These are phyloP conservation scores for Phorcus lineatus DNA, from an alignment of 2,888 invertebrate genomes.

Conservation along the genomic window DNA sequence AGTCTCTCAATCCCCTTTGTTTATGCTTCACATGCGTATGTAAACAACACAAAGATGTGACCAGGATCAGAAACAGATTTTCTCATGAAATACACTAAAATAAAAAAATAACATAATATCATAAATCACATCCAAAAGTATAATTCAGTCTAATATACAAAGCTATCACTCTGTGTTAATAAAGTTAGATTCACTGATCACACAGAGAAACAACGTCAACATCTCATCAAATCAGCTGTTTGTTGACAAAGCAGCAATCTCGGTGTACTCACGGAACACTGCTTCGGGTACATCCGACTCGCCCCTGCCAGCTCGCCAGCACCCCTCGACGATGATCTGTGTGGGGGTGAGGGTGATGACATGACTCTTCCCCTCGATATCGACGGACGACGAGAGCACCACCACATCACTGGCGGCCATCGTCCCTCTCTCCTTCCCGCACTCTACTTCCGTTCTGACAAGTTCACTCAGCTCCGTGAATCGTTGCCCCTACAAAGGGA, in stretches of 20 bases:
- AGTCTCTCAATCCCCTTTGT: too few relatives aligned
- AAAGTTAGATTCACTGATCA: too few relatives aligned
- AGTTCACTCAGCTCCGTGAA: not conserved
- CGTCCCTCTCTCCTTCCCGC: not conserved
- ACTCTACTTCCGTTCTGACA: not conserved
- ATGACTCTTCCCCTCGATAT: slow-evolving; percentile 54
- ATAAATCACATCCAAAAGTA: too few relatives aligned
- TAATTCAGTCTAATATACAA: too few relatives aligned
- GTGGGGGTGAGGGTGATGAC: slow-evolving; percentile 53
- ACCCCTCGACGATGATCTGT: slow-evolving; percentile 50
- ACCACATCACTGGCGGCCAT: slow-evolving; percentile 47
- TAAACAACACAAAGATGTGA: too few relatives aligned
- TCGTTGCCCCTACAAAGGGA: not conserved
- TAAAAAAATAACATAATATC: too few relatives aligned
- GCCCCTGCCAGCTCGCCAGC: slow-evolving; percentile 38
- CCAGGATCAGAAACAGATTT: too few relatives aligned
- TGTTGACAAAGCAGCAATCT: not conserved
- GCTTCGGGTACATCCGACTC: slow-evolving; percentile 49
- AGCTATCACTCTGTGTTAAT: too few relatives aligned
- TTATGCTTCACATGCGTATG: too few relatives aligned
- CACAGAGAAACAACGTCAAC: too few relatives aligned
- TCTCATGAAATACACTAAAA: too few relatives aligned
- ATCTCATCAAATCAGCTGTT: not conserved
- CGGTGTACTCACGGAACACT: slow-evolving; percentile 48
- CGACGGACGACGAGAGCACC: slow-evolving; percentile 52